Conservation (phyloP, 2,113 vertebrate genomes). For the Daubentonia madagascariensis region DNA sequence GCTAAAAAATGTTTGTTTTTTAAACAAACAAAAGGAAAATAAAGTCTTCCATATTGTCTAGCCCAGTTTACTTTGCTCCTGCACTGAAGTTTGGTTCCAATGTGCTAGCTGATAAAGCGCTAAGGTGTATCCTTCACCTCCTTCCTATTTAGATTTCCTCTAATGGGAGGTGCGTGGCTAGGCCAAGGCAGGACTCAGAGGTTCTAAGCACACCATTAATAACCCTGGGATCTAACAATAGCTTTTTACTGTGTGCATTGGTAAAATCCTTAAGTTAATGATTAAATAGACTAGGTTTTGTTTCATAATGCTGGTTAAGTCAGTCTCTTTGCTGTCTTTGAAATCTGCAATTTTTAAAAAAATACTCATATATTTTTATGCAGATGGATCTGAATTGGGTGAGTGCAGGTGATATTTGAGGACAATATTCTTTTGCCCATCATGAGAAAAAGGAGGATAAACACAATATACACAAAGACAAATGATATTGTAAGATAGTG, state of each 20-base stretch:
- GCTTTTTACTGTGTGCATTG: neutral
- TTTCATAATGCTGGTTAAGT: neutral
- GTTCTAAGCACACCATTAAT: no score
- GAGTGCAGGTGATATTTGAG: no score
- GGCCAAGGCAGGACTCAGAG: rapidly evolving
- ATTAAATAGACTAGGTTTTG: neutral
- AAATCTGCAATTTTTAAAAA: neutral
- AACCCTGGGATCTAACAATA: neutral
- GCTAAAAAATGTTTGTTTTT: neutral
- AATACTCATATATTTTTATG: neutral
- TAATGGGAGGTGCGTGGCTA: rapidly evolving
- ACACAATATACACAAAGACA: neutral
- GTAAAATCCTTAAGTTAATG: no score
- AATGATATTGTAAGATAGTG: rapidly evolving
- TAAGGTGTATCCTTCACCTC: rapidly evolving
- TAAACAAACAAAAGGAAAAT: neutral
- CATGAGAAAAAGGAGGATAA: neutral
- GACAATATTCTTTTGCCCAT: neutral
- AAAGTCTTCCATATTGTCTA: no score
- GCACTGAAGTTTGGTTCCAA: neutral
- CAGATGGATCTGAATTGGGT: neutral
- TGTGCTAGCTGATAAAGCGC: rapidly evolving
- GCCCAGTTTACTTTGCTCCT: neutral
- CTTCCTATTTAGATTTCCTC: no score
- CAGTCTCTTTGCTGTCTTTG: neutral